Conservation (phyloP, 2,113 vertebrate genomes). For the Syngnathus typhle region DNA sequence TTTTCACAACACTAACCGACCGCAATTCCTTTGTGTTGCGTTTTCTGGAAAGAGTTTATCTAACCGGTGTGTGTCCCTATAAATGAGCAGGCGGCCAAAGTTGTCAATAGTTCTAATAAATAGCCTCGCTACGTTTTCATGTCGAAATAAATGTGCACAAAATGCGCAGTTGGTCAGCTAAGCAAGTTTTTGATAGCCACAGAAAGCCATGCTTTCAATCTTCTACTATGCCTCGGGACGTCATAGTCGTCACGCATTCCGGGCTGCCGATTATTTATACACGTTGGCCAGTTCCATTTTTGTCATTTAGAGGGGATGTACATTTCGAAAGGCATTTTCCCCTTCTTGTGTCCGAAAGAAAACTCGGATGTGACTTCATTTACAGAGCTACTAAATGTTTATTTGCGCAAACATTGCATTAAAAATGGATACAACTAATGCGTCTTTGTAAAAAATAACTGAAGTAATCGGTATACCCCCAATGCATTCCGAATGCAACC, state of each 20-base stretch:
- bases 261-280: slow-evolving; percentile 9
- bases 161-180: slow-evolving; percentile 21
- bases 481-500: not conserved
- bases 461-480: slow-evolving; percentile 22
- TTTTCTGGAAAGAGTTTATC: slow-evolving; percentile 5
- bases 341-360: not conserved
- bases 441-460: not conserved
- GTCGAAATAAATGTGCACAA: not conserved
- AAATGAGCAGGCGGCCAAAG: slow-evolving; percentile 11
- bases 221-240: slow-evolving; percentile 35
- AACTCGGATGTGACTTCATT: not conserved
- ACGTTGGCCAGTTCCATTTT: slow-evolving; percentile 36
- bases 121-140: slow-evolving; percentile 10
- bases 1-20: slow-evolving; percentile 7
- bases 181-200: not conserved
- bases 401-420: not conserved
- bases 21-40: slow-evolving; percentile 50
- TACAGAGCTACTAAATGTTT: not conserved
- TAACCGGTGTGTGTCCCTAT: slow-evolving; percentile 33
- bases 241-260: slow-evolving; percentile 27
- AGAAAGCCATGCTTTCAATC: not conserved
- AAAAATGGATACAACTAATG: not conserved
- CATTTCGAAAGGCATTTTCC: not conserved
- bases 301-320: not conserved
- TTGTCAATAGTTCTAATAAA: slow-evolving; percentile 6